Base-by-base conservation (phyloP, 2,888 invertebrate species). In the Melolontha melolontha region DNA sequence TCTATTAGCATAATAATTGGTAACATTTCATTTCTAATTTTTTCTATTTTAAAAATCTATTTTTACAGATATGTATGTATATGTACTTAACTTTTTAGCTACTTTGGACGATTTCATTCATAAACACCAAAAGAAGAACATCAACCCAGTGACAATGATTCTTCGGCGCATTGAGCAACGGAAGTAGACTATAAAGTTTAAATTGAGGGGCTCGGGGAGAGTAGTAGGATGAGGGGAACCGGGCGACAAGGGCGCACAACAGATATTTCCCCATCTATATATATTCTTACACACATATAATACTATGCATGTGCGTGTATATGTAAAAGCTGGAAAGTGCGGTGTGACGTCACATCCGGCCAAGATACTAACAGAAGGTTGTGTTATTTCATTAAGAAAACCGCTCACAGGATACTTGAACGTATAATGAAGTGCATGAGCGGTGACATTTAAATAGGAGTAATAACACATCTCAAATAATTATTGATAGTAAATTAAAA, bases 171-270 rank as follows among this genome's bases (percentile, higher is more conserved):
- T 54, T 41, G 49, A 51, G 51, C 68, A 51, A 51, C 72, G 72
- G 72, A 72, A 72, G 70, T 71, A 69, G 69, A 66, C 72, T 69
- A 72, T 72, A 72, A 72, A 72, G 67, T 71, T 70, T 72, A 71
- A 72, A 72, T 68, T 68, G 65, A 51, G 67, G 67, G 59, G 65
- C 39, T 59, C 49, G 55, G 59, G 59, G 42, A 34, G 57, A 41
- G n/a, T 7, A 22, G 57, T 42, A 41, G 51, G 34, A 54, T 12
- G 50, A 16, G 41, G 42, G 40, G 41, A 11, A 14, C 41, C 42
- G 42, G 41, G 39, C 34, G 52, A 52, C 52, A 52, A 39, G 52
- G 44, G 14, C 12, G 27, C 47, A 47, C 59, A 47, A 59, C 59
- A 44, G 17, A 59, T 59, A 41, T 59, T 40, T 44, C 55, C 17